A percentile compares a stretch with the other conserved stretches of the same genome.
These are phyloP conservation scores for Haliclystus octoradiatus DNA, from an alignment of 30 jellyfish, hydroid and myxozoan species.

Conservation along the genomic window DNA sequence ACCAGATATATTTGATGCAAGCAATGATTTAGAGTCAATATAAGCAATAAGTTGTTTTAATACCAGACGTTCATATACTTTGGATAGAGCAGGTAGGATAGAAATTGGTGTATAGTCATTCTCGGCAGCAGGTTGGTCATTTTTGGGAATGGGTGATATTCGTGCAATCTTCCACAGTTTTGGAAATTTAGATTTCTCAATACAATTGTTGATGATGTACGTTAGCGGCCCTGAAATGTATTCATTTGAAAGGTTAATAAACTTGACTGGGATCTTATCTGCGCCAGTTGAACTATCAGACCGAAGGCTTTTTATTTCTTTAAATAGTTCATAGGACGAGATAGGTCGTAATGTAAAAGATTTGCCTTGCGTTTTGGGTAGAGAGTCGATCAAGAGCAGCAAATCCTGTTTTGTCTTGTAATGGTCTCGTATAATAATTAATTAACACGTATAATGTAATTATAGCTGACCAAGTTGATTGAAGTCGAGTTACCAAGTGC, in stretches of 20 bases:
- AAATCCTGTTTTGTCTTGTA: background rate
- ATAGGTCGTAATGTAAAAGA: background rate
- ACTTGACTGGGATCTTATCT: slow-evolving; percentile 29
- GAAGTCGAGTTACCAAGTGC: too few species aligned
- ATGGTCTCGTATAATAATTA: too few species aligned
- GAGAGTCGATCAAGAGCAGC: background rate
- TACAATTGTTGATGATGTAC: slow-evolving; percentile 23
- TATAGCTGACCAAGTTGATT: too few species aligned
- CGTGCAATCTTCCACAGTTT: slow-evolving; percentile 3
- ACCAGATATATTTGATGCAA: background rate
- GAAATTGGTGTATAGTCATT: background rate
- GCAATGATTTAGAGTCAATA: background rate
- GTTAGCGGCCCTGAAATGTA: slow-evolving; percentile 5
- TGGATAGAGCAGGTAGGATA: background rate
- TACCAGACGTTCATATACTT: background rate
- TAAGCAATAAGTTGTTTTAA: background rate
- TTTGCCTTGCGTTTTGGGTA: background rate
- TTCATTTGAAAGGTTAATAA: slow-evolving; percentile 11
- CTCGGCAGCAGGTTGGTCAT: background rate
- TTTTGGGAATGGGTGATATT: background rate
- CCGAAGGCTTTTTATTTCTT: slow-evolving; percentile 32
- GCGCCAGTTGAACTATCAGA: slow-evolving; percentile 39
- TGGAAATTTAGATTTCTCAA: slow-evolving; percentile 12
- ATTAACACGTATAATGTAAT: too few species aligned
- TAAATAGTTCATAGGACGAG: background rate